phyloP scores from a whole-genome alignment of 2,797 vertebrate species.

The Mormyrus proboscirostris region DNA sequence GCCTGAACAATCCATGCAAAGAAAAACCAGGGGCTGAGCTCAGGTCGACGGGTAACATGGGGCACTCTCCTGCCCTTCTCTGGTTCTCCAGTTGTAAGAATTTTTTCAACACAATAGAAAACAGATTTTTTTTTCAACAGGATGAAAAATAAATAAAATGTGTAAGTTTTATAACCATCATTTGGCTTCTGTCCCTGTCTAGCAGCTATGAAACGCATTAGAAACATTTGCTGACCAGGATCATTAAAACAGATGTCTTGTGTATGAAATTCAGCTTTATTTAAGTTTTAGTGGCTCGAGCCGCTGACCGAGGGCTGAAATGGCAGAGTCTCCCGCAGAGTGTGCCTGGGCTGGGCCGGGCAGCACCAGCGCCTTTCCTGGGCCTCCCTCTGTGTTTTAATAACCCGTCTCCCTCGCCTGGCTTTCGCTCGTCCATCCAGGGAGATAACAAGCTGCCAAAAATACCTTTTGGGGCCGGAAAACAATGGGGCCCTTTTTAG shows the following conservation, averaged over 20 bases:
- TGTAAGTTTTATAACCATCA: background rate
- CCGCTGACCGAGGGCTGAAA: background rate
- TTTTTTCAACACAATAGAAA: background rate
- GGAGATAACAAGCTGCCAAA: constrained; percentile 40
- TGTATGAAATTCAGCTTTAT: background rate
- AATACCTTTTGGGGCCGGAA: constrained; percentile 26
- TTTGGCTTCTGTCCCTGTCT: background rate
- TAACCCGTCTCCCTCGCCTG: constrained; percentile 27
- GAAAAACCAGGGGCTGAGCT: background rate
- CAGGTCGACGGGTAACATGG: background rate
- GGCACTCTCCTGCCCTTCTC: background rate
- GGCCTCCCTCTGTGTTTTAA: background rate
- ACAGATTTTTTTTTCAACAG: background rate
- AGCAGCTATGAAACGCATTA: background rate
- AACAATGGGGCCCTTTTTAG: constrained; percentile 39
- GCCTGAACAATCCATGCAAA: background rate
- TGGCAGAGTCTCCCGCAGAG: background rate
- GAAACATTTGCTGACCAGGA: background rate
- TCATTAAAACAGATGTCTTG: constrained; percentile 20
- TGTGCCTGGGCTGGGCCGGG: background rate
- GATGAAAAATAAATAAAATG: background rate
- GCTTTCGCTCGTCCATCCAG: constrained; percentile 33
- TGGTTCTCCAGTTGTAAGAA: background rate
- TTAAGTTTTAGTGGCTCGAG: background rate
- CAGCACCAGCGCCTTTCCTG: background rate